These are phyloP conservation scores for Eriosoma lanigerum DNA, from an alignment of 1,140 invertebrate species.

Conservation along the genomic window DNA sequence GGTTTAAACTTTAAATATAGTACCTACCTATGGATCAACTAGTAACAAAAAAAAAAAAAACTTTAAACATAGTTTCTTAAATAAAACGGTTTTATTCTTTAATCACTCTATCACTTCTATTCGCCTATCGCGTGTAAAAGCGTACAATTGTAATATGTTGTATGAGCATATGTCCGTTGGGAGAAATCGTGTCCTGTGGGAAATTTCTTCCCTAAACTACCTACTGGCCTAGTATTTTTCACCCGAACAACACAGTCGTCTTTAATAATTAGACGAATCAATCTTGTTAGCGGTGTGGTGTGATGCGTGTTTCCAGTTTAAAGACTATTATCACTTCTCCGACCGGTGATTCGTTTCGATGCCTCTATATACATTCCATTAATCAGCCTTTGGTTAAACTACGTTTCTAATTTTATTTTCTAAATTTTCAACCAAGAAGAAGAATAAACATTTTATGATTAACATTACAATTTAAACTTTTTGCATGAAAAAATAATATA, in stretches of 20 bases:
- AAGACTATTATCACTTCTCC: constrained; percentile 38
- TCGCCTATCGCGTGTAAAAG: neutral
- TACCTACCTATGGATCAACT: no score
- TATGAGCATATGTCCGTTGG: neutral
- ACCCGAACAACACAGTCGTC: constrained; percentile 6
- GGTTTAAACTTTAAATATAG: no score
- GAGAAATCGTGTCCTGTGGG: constrained; percentile 49
- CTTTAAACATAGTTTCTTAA: no score
- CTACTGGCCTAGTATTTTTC: constrained; percentile 49
- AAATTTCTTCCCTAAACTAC: constrained; percentile 49
- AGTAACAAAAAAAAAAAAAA: no score
- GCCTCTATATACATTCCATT: neutral
- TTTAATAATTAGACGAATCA: constrained; percentile 45
- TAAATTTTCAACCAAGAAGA: neutral
- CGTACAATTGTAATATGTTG: neutral
- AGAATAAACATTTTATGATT: neutral
- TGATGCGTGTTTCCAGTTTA: constrained; percentile 28
- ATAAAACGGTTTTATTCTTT: no score
- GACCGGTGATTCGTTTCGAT: constrained; percentile 24
- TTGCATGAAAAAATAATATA: no score
- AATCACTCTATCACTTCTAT: no score
- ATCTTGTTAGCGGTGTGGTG: constrained; percentile 35
- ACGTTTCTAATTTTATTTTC: constrained; percentile 3
- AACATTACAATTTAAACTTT: neutral
- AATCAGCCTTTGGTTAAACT: constrained; percentile 26